A percentile compares a stretch with the other conserved stretches of the same genome.
phyloP scores from a whole-genome alignment of 2,888 invertebrate genomes.

The Drosophila tanythrix region DNA sequence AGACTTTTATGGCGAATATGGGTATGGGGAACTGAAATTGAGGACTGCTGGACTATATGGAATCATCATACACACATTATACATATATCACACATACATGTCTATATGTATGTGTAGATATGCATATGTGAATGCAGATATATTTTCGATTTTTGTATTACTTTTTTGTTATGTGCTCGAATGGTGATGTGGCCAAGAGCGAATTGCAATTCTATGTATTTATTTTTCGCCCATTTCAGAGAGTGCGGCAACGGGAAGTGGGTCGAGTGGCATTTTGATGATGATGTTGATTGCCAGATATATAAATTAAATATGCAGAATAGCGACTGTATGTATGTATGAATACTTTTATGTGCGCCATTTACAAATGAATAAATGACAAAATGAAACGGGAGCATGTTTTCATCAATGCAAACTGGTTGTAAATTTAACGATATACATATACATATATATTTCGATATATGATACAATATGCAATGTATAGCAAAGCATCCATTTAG shows the following conservation, averaged over 20 bases:
- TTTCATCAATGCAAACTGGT: constrained; percentile 43
- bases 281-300: constrained; percentile 76
- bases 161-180: constrained; percentile 16
- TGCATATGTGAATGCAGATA: constrained; percentile 43
- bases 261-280: constrained; percentile 64
- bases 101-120: background rate
- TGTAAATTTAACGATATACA: background rate
- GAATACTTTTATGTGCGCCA: constrained; percentile 65
- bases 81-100: background rate
- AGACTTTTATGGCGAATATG: constrained; percentile 29
- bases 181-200: constrained; percentile 40
- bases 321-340: constrained; percentile 34
- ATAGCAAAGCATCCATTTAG: constrained; percentile 33
- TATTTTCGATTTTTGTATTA: constrained; percentile 55
- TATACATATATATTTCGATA: background rate
- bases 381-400: constrained; percentile 53
- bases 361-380: constrained; percentile 79
- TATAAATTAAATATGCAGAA: constrained; percentile 78
- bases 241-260: constrained; percentile 15
- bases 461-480: constrained; percentile 19
- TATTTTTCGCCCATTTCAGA: constrained; percentile 47
- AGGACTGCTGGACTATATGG: constrained; percentile 33
- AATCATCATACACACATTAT: constrained; percentile 10
- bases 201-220: constrained; percentile 52
- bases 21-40: constrained; percentile 21